Evolutionary conservation across 1,140 invertebrate species (phyloP).

Genomic region (Zaprionus nigranus): DNA sequence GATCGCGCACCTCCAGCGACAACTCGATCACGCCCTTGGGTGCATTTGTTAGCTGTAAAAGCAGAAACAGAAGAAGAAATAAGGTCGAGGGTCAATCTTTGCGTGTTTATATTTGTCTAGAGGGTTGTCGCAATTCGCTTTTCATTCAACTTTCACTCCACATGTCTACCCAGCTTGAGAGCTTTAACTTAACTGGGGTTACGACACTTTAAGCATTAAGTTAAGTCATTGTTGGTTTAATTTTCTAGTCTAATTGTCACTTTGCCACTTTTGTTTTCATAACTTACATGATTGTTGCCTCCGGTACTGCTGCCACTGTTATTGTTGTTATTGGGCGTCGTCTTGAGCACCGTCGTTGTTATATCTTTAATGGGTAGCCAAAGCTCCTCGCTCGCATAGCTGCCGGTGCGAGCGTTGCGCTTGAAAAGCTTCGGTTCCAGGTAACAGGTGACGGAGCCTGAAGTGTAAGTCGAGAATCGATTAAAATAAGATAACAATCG

Average conservation of each 20-base stretch:
- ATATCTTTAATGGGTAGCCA: conserved; percentile 91
- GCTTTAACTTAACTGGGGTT: conserved; percentile 24
- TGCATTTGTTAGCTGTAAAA: conserved; percentile 65
- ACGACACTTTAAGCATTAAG: conserved; percentile 12
- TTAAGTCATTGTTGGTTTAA: conserved; percentile 37
- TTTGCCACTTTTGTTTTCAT: conserved; percentile 27
- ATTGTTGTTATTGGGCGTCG: conserved; percentile 64
- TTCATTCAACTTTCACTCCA: conserved; percentile 39
- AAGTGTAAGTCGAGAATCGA: neutral
- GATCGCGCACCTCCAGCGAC: conserved; percentile 73
- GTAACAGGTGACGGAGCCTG: conserved; percentile 89
- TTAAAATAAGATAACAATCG: neutral
- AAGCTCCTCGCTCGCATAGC: conserved; percentile 89
- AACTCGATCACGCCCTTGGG: conserved; percentile 77
- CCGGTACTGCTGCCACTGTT: conserved; percentile 42
- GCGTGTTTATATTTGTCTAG: conserved; percentile 30
- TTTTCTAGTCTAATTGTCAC: conserved; percentile 29
- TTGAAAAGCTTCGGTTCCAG: conserved; percentile 89
- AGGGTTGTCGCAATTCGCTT: conserved; percentile 36
- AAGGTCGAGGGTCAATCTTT: conserved; percentile 16
- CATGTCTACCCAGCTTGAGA: neutral
- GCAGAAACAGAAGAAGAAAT: neutral
- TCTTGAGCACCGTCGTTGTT: conserved; percentile 81
- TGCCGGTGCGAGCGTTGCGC: conserved; percentile 87
- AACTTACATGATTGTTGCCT: conserved; percentile 68